Evolutionary conservation across 2,888 invertebrate genomes (phyloP), one percentile per base, ranked within the genome.

Genomic region (Synergus japonicus): DNA sequence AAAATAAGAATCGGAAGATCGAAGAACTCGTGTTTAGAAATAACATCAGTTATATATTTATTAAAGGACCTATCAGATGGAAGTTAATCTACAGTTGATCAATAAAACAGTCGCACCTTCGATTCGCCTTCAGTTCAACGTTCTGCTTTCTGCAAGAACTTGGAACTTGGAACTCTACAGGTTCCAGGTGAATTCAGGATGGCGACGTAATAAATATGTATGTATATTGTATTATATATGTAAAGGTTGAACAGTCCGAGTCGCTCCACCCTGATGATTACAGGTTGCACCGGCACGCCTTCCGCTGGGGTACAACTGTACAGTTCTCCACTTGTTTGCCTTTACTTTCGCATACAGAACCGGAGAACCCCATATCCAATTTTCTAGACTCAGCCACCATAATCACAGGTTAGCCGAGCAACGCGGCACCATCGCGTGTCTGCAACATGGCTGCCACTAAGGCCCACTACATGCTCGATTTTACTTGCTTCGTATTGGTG

Each of bases 241-340:
- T 29, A 29, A 29, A 29, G 84, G 79, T 82, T 79, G 83, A 79
- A 79, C 41, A 80, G 80, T 79, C 82, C 78, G 83, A 86, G 84
- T 90, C 88, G 92, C 90, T 90, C 91, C 92, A 91, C 91, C 92
- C 91, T 89, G 89, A 91, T 92, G 90, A 92, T 91, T 92, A 89
- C 90, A 90, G 91, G 91, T 91, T 91, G 90, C 90, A 90, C 86
- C 87, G 89, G 89, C 88, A 89, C 90, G 91, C 91, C 91, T 91
- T 29, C 87, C 86, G 84, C 83, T 76, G 46, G 77, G 60, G 80
- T 76, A 73, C 49, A 73, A 73, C 73, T 73, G 81, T 81, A 82
- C 78, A 80, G 80, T 81, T 83, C 83, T 81, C 64, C 81, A 69
- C 80, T 78, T 79, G 76, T 78, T 76, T 76, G 78, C 80, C 81